Base-by-base conservation (phyloP, 2,797 vertebrate genomes). In the Toxotes lorentzi region DNA sequence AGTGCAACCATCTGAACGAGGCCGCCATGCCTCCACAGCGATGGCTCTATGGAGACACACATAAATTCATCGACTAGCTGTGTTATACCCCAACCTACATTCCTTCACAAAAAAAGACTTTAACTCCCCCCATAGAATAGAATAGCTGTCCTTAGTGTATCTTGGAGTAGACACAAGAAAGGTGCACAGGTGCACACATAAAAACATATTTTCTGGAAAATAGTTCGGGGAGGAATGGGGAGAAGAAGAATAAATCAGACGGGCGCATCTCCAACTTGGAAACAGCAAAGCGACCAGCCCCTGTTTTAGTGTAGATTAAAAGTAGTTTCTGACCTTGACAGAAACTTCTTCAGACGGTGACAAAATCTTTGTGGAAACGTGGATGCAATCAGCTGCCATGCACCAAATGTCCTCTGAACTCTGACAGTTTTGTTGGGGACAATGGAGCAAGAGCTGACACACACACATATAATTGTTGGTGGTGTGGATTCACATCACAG, bases 21-120 rank as follows among this genome's bases (percentile, higher is more conserved):
- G 93, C 91, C 0, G 90, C 87, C 21, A 89, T 94, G 78, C 92
- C 92, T 0, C 95, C 95, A 0, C 94, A 93, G 79, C 91, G 84
- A 73, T 94, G 93, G 93, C 95, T 96, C 67, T 91, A 95, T 0
- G 95, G 95, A 16, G 95, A 96, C 92, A 94, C 83, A 7, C 95
- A 95, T 88, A 95, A 95, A 88, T 96, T 95, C 84, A 64, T 91
- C 14, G 93, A 95, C 86, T 96, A 95, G 89, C 8, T 32, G 40
- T 8, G 2, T 21, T 14, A 24, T 11, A 17, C 40, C 71, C 62
- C 48, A 41, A 72, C 56, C 35, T 32, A 86, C 87, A 85, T 86
- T 68, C 80, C 79, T 81, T 66, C 47, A 61, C 65, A 65, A 80
- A 66, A 72, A 48, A 65, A 82, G 62, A 83, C 70, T 56, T 60